Evolutionary conservation across 2,888 invertebrate genomes (phyloP).

Genomic region (Smittia sp.): DNA sequence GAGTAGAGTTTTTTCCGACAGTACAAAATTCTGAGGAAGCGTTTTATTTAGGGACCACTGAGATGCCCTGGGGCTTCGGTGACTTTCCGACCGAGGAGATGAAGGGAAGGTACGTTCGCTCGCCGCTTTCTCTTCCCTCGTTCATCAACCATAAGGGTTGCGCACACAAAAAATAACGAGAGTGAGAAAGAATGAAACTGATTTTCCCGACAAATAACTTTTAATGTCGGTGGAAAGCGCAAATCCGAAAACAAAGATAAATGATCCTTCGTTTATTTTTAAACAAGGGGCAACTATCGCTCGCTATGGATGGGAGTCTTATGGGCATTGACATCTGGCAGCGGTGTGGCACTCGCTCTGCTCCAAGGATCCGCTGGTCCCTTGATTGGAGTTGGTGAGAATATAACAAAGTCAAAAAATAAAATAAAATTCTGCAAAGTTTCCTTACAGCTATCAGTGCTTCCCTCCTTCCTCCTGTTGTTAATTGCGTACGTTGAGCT

Average conservation of each 20-base stretch:
- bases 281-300: slow-evolving; percentile 64
- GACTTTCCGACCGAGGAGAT: slow-evolving; percentile 80
- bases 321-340: slow-evolving; percentile 72
- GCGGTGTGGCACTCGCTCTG: slow-evolving; percentile 80
- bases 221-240: no score
- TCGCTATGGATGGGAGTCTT: slow-evolving; percentile 73
- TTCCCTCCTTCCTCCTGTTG: slow-evolving; percentile 78
- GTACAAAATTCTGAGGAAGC: no score
- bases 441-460: slow-evolving; percentile 90
- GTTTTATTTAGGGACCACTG: slow-evolving; percentile 70
- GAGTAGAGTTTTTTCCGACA: no score
- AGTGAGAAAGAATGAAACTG: background rate
- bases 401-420: no score
- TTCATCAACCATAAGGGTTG: background rate
- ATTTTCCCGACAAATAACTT: background rate
- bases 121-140: background rate
- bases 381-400: slow-evolving; percentile 82
- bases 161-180: background rate
- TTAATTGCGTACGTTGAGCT: slow-evolving; percentile 69
- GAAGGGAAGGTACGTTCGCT: slow-evolving; percentile 63
- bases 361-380: slow-evolving; percentile 82
- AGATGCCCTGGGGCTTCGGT: slow-evolving; percentile 72
- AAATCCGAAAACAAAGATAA: slow-evolving; percentile 11
- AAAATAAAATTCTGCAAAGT: no score
- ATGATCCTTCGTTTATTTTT: slow-evolving; percentile 34